These are phyloP conservation scores for Calliscelio sp. DNA, from an alignment of 2,888 invertebrate species.

Conservation along the genomic window DNA sequence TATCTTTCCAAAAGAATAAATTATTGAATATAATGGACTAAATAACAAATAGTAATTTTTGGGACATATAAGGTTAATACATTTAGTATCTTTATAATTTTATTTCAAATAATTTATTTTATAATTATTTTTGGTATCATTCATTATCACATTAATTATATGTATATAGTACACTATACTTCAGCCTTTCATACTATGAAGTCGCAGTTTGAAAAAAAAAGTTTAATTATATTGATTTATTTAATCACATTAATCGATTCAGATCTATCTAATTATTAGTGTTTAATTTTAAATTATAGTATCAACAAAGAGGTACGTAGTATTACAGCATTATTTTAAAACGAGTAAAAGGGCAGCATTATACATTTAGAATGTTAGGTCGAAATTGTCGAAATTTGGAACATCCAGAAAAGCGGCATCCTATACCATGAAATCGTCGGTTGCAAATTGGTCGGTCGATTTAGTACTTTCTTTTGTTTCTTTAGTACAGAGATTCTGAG, in stretches of 20 bases:
- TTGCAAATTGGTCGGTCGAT: background rate
- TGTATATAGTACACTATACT: no score
- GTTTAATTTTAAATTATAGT: background rate
- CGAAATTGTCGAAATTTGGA: background rate
- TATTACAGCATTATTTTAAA: background rate
- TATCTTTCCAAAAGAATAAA: no score
- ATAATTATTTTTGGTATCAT: no score
- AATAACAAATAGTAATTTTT: no score
- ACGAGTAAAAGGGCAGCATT: background rate
- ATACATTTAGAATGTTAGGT: background rate
- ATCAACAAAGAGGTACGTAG: background rate
- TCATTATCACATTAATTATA: background rate
- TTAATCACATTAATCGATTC: background rate
- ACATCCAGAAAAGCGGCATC: no score
- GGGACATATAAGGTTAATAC: no score
- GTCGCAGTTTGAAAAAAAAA: background rate
- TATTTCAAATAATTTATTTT: no score
- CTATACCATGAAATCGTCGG: background rate
- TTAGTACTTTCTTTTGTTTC: background rate
- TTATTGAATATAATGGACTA: no score
- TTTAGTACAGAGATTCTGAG: background rate
- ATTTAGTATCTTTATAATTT: no score
- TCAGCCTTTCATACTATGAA: background rate
- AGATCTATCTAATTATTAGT: background rate
- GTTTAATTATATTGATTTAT: background rate